phyloP scores from a whole-genome alignment of 2,888 invertebrate species.

The Cephus pulcher region DNA sequence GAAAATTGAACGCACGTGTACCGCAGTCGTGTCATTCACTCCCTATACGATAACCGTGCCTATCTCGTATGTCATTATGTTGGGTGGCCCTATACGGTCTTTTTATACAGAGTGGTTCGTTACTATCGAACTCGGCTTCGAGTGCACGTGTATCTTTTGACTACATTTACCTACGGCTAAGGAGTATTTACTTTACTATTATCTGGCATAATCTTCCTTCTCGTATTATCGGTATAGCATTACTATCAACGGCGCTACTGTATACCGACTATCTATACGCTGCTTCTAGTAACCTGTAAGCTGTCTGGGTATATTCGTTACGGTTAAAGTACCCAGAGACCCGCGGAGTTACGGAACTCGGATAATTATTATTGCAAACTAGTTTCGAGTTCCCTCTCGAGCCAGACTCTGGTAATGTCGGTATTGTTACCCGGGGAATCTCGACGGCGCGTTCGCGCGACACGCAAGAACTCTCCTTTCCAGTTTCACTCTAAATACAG shows the following conservation, averaged over 20 bases:
- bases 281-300: not conserved
- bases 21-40: not conserved
- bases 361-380: conserved; percentile 58
- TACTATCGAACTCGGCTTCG: not conserved
- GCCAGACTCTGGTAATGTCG: not conserved
- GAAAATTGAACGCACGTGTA: not conserved
- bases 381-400: conserved; percentile 42
- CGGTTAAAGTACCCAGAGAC: conserved; percentile 30
- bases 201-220: not conserved
- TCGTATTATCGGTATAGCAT: not conserved
- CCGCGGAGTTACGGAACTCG: conserved; percentile 40
- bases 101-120: not conserved
- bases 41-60: not conserved
- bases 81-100: not conserved
- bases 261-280: not conserved
- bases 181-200: not conserved
- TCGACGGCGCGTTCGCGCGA: not conserved
- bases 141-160: not conserved
- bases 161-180: not conserved
- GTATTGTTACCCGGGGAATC: conserved; percentile 8
- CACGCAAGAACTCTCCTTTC: not conserved
- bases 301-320: conserved; percentile 36
- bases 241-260: not conserved
- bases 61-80: not conserved
- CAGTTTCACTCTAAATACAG: not conserved